Evolutionary conservation across 2,797 vertebrate genomes (phyloP), one percentile per base, ranked within the genome.

Genomic region (Acomys russatus): DNA sequence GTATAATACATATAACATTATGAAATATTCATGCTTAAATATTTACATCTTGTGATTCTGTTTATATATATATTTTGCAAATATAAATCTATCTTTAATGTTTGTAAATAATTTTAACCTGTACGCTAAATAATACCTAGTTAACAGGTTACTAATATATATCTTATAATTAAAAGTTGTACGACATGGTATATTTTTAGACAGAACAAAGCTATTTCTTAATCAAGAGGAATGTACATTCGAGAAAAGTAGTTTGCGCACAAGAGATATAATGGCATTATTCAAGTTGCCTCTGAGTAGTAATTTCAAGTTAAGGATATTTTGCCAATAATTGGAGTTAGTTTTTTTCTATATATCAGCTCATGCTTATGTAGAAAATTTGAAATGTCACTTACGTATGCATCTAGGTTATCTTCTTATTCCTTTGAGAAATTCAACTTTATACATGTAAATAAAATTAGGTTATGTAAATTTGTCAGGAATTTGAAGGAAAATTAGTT

Each of bases 291-390:
- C 78, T 93, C 82, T 93, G 51, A 84, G 59, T 84, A 74, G 14
- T 76, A 80, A 88, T 96, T 91, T 92, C 10, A 91, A 95, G 76
- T 91, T 70, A 83, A 71, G 79, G 9, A 66, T 2, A 59, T 87
- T 94, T 94, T 90, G 1, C 61, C 9, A 91, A 77, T n/a, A 92
- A 38, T 71, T 79, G 78, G 63, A 82, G 30, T 86, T 63, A 35
- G 22, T 80, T 90, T 30, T 82, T 88, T 2, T 56, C 25, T 4
- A 54, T 83, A 77, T 14, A 56, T 92, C 35, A 74, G 22, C 35
- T 1, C 7, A 35, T 87, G 68, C 68, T 91, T 95, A 83, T 88
- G n/a, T 86, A 56, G 38, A 96, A 94, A 87, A n/a, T 38, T 44
- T 85, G 9, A 63, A 83, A 87, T 95, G 63, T 30, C 38, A 78